Evolutionary conservation across 2,888 invertebrate genomes (phyloP), one percentile per base, ranked within the genome.

Genomic region (Drosophila putrida): DNA sequence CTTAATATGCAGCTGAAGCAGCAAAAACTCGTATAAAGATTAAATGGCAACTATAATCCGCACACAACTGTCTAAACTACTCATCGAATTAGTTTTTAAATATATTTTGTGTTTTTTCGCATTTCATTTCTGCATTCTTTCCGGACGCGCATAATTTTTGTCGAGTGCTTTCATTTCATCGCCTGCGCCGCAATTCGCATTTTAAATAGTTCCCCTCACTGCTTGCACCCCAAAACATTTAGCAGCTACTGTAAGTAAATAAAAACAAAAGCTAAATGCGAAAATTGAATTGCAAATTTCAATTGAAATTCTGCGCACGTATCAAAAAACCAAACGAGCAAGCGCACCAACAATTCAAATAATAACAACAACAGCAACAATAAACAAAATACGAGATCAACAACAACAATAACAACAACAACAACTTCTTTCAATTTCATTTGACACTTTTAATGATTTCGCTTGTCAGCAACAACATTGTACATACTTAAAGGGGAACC

Each of bases 401-500:
- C 54, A 51, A 55, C 50, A 75, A 20, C 36, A 55, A n/a, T 8
- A 31, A 31, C 1, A 31, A 31, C 25, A 58, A 61, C 60, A 44
- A 50, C 33, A 68, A 75, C 71, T 85, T 85, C 72, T 88, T 74
- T 77, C 58, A 61, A 62, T 85, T 77, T 78, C 68, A 64, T 73
- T 82, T 78, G 83, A 90, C 90, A 85, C 73, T 88, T 75, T 82
- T 83, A 86, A 90, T 88, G 85, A 90, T 82, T 85, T 85, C 60
- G 80, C 82, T 63, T 89, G 90, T 85, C 90, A 88, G 63, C 74
- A 80, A 61, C 86, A 67, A 59, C 69, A 76, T 72, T 71, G 63
- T 33, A 10, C 28, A 63, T 33, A 10, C 25, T 10, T 36, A n/a
- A 25, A 33, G 49, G 54, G 9, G 46, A 13, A 20, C 4, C 20